Percentiles rank a stretch among this genome's conserved stretches.
phyloP scores from a whole-genome alignment of 1,140 invertebrate genomes.

The Diabrotica undecimpunctata region DNA sequence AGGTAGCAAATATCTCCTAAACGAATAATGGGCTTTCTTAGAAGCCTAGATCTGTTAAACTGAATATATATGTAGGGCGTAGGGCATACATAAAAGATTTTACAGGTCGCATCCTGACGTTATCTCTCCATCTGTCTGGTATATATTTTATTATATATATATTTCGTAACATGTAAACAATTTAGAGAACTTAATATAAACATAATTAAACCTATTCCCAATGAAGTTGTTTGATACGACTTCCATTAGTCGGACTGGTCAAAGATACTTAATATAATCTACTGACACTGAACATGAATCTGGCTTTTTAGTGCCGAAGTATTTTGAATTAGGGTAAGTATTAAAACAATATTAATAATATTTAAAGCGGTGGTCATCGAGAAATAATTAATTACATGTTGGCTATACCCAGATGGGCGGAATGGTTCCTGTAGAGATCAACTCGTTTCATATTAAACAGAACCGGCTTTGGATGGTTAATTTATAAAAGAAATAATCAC shows the following conservation, averaged over 20 bases:
- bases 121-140: too few species aligned
- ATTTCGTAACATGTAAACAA: too few species aligned
- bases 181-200: neutral
- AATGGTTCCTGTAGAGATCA: neutral
- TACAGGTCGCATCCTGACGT: too few species aligned
- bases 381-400: conserved; percentile 16
- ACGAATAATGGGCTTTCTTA: too few species aligned
- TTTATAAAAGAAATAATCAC: too few species aligned
- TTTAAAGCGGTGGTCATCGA: conserved; percentile 17
- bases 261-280: neutral
- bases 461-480: neutral
- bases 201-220: neutral
- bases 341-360: conserved; percentile 16
- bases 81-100: too few species aligned
- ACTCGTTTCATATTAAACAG: neutral
- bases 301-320: conserved; percentile 1
- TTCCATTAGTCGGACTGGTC: neutral
- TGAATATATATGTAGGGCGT: too few species aligned
- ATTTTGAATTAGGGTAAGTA: conserved; percentile 10
- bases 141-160: too few species aligned
- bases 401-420: conserved; percentile 14
- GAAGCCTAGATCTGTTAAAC: too few species aligned
- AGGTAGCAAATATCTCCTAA: too few species aligned
- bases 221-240: neutral
- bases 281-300: neutral